Conservation (phyloP, 2,888 invertebrate species). For the Erebia ligea region DNA sequence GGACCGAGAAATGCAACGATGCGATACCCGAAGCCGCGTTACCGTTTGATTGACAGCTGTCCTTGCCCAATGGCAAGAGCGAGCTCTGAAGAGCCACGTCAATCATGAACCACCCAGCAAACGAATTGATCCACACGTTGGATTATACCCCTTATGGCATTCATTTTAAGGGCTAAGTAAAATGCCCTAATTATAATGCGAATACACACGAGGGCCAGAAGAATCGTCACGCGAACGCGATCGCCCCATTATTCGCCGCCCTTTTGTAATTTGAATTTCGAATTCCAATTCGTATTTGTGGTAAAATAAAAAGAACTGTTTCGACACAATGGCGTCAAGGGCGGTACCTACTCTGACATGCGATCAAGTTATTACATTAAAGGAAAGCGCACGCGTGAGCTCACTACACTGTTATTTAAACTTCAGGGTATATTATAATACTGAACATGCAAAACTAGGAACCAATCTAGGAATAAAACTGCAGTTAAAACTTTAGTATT, state of each 20-base stretch:
- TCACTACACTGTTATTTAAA: conserved; percentile 68
- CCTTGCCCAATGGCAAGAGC: conserved; percentile 90
- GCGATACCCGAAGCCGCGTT: conserved; percentile 68
- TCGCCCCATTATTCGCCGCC: conserved; percentile 82
- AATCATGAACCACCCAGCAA: conserved; percentile 82
- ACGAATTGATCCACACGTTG: conserved; percentile 51
- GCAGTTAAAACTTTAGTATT: neutral
- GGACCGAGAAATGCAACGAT: conserved; percentile 55
- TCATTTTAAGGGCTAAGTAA: conserved; percentile 47
- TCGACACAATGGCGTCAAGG: conserved; percentile 84
- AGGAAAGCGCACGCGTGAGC: conserved; percentile 76
- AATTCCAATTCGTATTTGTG: conserved; percentile 83
- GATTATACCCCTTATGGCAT: conserved; percentile 57
- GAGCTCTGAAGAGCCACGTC: conserved; percentile 91
- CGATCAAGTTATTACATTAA: conserved; percentile 84
- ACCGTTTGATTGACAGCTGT: conserved; percentile 90
- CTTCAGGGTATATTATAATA: conserved; percentile 62
- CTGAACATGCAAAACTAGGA: conserved; percentile 53
- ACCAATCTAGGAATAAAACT: conserved; percentile 10
- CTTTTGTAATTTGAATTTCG: conserved; percentile 83
- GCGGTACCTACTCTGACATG: conserved; percentile 83
- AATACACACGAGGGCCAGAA: conserved; percentile 57
- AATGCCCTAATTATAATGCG: conserved; percentile 59
- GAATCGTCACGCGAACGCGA: conserved; percentile 78
- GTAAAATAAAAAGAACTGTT: conserved; percentile 82